These are phyloP conservation scores for Merops nubicus DNA, from an alignment of 2,113 vertebrate genomes.

Conservation along the genomic window DNA sequence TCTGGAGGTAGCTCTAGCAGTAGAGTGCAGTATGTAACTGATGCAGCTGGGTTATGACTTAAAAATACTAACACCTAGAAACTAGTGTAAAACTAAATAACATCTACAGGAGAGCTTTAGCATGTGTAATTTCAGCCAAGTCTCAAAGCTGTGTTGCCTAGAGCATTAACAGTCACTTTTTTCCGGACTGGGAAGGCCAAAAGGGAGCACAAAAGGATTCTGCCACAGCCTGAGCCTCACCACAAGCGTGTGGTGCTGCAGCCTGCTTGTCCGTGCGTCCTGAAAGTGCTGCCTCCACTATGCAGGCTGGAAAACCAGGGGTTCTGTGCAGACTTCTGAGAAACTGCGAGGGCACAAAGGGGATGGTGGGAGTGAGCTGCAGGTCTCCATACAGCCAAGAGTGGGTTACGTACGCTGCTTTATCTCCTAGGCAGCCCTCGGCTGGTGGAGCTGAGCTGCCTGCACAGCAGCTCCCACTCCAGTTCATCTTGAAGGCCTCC, in stretches of 20 bases:
- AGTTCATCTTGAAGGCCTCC: not conserved
- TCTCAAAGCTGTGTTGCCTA: not conserved
- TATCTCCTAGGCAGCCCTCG: not conserved
- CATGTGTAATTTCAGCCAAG: rapidly evolving
- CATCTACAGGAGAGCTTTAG: not conserved
- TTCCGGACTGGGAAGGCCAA: not conserved
- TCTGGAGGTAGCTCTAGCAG: not conserved
- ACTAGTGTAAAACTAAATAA: rapidly evolving
- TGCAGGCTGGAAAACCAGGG: rapidly evolving
- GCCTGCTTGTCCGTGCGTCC: not conserved
- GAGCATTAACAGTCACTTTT: not conserved
- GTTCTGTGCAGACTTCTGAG: not conserved
- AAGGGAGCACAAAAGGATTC: not conserved
- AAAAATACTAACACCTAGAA: not conserved
- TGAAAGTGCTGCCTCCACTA: not conserved
- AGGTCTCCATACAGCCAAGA: not conserved
- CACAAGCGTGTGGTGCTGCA: not conserved
- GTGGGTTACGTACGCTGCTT: not conserved
- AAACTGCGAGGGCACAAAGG: not conserved
- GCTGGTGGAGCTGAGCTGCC: not conserved
- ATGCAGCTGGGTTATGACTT: not conserved
- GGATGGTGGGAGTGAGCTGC: not conserved
- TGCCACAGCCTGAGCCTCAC: not conserved
- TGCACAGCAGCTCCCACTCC: not conserved
- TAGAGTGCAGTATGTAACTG: rapidly evolving